These are phyloP conservation scores for Calephelis perditalis DNA, from an alignment of 2,888 invertebrate species.

Conservation along the genomic window DNA sequence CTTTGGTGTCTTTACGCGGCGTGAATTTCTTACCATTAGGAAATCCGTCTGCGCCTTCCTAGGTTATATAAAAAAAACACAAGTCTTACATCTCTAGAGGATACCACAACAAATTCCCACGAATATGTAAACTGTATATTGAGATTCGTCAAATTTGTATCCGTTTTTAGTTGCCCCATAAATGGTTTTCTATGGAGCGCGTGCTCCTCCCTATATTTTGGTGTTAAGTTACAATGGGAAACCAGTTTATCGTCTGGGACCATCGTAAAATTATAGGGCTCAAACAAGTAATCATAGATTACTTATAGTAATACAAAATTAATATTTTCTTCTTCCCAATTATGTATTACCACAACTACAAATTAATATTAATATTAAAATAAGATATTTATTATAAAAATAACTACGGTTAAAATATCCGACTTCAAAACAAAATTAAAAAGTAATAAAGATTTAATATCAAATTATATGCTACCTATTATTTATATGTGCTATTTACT, in stretches of 20 bases:
- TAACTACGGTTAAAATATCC: too few species aligned
- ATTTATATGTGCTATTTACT: too few species aligned
- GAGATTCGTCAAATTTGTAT: conserved; percentile 36
- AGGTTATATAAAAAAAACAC: background rate
- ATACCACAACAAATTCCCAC: conserved; percentile 14
- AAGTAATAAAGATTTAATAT: too few species aligned
- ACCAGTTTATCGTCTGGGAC: conserved; percentile 40
- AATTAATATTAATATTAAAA: too few species aligned
- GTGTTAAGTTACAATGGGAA: conserved; percentile 69
- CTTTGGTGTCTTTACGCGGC: too few species aligned
- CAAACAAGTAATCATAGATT: background rate
- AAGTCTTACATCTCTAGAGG: background rate
- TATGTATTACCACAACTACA: too few species aligned
- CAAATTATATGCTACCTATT: too few species aligned
- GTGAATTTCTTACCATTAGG: too few species aligned
- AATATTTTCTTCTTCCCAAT: background rate
- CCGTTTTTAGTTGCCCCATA: conserved; percentile 36
- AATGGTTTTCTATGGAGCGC: conserved; percentile 35
- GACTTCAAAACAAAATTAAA: too few species aligned
- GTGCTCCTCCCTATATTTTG: conserved; percentile 31
- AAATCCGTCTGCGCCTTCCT: too few species aligned
- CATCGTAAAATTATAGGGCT: conserved; percentile 27
- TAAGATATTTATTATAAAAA: too few species aligned
- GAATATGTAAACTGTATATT: conserved; percentile 14
- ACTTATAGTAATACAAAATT: background rate